Percentiles rank a stretch among this genome's conserved stretches.
phyloP scores from a whole-genome alignment of 2,888 invertebrate species.

The Erebia epiphron region DNA sequence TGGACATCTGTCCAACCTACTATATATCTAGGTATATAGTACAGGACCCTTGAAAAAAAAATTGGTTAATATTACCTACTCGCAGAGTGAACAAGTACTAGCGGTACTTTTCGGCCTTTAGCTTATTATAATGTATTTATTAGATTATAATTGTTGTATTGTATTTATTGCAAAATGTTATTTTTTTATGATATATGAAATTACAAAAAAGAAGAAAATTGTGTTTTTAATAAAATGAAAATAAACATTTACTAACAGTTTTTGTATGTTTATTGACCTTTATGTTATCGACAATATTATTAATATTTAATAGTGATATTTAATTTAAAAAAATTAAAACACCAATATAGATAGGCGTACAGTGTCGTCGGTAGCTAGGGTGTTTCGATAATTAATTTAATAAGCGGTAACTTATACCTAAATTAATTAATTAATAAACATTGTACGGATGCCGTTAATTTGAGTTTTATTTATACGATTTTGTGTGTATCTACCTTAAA shows the following conservation, averaged over 20 bases:
- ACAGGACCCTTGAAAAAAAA: too few relatives aligned
- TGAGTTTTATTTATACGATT: conserved; percentile 35
- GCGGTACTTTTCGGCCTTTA: too few relatives aligned
- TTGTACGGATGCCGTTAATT: conserved; percentile 53
- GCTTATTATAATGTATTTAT: too few relatives aligned
- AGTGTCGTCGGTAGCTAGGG: conserved; percentile 11
- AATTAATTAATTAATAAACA: conserved; percentile 44
- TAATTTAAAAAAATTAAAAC: neutral
- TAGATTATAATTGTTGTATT: too few relatives aligned
- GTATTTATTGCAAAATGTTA: too few relatives aligned
- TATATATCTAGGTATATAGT: too few relatives aligned
- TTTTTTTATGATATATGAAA: too few relatives aligned
- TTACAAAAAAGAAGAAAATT: too few relatives aligned
- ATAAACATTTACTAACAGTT: neutral
- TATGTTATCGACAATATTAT: neutral
- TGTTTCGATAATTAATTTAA: neutral
- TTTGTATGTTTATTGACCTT: neutral
- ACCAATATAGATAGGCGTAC: neutral
- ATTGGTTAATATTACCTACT: too few relatives aligned
- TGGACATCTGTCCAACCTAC: too few relatives aligned
- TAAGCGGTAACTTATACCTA: conserved; percentile 38
- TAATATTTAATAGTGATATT: neutral
- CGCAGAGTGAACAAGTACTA: too few relatives aligned
- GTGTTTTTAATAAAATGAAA: too few relatives aligned
- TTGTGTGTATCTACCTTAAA: neutral